Evolutionary conservation across 2,113 vertebrate species (phyloP).

Genomic region (Baryphthengus martii): DNA sequence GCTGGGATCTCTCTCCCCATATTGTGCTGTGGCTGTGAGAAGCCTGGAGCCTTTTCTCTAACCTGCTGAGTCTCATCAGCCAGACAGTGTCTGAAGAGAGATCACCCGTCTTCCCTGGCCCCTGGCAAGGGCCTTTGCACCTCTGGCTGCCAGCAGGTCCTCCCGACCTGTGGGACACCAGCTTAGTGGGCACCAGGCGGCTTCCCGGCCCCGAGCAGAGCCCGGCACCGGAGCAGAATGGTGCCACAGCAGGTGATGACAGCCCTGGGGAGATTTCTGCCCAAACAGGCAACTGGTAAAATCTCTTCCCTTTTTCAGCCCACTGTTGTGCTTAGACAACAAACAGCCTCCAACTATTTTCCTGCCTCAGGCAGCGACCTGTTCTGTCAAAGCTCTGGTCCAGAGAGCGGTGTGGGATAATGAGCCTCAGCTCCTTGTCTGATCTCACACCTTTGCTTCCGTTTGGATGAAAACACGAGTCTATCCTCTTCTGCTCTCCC

Average conservation of each 20-base stretch:
- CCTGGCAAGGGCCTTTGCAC: not conserved
- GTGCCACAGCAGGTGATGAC: not conserved
- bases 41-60: not conserved
- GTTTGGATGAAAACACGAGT: not conserved
- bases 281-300: not conserved
- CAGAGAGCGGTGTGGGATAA: not conserved
- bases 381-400: not conserved
- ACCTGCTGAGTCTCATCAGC: constrained; percentile 25
- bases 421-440: not conserved
- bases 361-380: constrained; percentile 27
- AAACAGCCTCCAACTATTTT: not conserved
- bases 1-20: not conserved
- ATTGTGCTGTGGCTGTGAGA: not conserved
- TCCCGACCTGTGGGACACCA: not conserved
- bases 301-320: not conserved
- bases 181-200: not conserved
- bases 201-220: not conserved
- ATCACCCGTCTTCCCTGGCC: not conserved
- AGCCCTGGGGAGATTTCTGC: not conserved
- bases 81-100: not conserved
- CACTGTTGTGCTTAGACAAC: not conserved
- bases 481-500: not conserved
- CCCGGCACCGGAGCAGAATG: not conserved
- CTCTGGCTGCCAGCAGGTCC: not conserved
- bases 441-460: not conserved